Conservation (phyloP, 2,113 vertebrate genomes). For the Alectura lathami region DNA sequence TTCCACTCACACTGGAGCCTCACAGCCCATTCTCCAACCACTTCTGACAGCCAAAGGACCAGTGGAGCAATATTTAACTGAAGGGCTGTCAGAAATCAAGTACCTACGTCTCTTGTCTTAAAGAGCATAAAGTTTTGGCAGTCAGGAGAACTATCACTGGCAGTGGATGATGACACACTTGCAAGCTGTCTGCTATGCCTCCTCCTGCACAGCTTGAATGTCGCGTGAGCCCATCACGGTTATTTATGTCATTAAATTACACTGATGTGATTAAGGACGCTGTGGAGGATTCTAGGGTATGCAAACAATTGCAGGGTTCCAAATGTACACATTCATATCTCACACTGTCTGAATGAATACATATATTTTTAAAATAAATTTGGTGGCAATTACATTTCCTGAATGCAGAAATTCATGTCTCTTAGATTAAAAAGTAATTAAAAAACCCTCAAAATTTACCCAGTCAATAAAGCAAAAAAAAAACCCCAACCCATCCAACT, state of each 20-base stretch:
- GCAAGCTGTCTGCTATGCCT: background rate
- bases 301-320: background rate
- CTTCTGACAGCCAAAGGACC: background rate
- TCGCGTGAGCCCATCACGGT: background rate
- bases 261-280: background rate
- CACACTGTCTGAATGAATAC: background rate
- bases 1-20: conserved; percentile 6
- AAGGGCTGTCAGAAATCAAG: conserved; percentile 23
- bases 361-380: background rate
- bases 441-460: background rate
- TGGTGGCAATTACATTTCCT: background rate
- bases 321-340: background rate
- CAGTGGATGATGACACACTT: background rate
- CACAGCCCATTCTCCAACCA: conserved; percentile 14
- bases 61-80: conserved; percentile 24
- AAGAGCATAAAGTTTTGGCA: background rate
- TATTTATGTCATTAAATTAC: conserved; percentile 25
- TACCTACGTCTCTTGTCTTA: background rate
- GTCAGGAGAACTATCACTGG: background rate
- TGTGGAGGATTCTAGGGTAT: background rate
- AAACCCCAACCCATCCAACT: background rate
- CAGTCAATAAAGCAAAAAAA: background rate
- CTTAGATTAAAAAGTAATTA: background rate
- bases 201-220: background rate
- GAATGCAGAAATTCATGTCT: background rate